phyloP scores from a whole-genome alignment of 53 echinoderm and acorn worm species.

The Paelopatides confundens region DNA sequence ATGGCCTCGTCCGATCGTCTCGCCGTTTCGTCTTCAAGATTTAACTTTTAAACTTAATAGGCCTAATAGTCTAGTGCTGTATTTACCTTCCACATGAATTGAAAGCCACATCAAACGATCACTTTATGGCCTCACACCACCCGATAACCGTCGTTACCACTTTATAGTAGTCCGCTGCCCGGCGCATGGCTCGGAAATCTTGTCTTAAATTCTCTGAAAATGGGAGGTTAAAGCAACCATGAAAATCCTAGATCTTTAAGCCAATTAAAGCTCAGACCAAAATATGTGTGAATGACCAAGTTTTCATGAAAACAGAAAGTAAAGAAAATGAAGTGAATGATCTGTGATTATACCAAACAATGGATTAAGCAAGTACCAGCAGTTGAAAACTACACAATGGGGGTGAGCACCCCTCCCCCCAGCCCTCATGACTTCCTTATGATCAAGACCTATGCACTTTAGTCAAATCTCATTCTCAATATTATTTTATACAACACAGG shows the following conservation, averaged over 20 bases:
- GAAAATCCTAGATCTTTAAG: slow-evolving; percentile 18
- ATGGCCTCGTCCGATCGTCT: background rate
- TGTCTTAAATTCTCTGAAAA: slow-evolving; percentile 33
- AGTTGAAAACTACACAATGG: too few relatives aligned
- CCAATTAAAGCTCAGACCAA: background rate
- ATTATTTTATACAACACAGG: too few relatives aligned
- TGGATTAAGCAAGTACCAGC: too few relatives aligned
- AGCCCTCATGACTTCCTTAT: too few relatives aligned
- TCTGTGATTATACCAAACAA: too few relatives aligned
- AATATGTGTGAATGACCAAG: too few relatives aligned
- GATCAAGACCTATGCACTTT: too few relatives aligned
- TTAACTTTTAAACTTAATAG: background rate
- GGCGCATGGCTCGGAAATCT: slow-evolving; percentile 22
- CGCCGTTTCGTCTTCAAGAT: too few relatives aligned
- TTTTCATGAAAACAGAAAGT: too few relatives aligned
- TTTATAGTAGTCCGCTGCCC: slow-evolving; percentile 15
- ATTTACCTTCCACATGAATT: slow-evolving; percentile 30
- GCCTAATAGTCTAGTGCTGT: slow-evolving; percentile 7
- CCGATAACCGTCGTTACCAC: slow-evolving; percentile 5
- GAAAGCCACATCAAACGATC: background rate
- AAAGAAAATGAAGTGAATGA: too few relatives aligned
- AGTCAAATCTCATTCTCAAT: too few relatives aligned
- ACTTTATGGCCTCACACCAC: slow-evolving; percentile 34
- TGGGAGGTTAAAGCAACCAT: slow-evolving; percentile 43
- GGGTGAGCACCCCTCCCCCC: too few relatives aligned